Conservation (phyloP, 2,888 invertebrate genomes). For the Drosophila subquinaria region DNA sequence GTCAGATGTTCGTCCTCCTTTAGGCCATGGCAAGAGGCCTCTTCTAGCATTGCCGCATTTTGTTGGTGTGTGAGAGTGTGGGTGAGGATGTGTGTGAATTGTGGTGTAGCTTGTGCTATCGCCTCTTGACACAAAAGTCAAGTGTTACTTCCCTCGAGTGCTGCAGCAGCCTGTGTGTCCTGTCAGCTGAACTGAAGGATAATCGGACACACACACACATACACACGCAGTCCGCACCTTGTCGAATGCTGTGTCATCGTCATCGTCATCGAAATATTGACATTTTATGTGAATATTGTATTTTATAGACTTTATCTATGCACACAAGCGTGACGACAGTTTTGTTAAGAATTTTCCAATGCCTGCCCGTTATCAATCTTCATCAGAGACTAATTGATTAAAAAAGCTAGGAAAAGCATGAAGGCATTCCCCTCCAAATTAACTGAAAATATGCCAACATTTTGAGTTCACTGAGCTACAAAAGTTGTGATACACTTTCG, state of each 20-base stretch:
- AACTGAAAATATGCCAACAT: background rate
- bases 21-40: constrained; percentile 32
- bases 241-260: constrained; percentile 58
- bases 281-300: constrained; percentile 26
- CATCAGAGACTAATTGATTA: constrained; percentile 43
- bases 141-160: constrained; percentile 74
- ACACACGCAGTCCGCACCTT: constrained; percentile 5
- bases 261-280: constrained; percentile 54
- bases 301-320: constrained; percentile 24
- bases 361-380: constrained; percentile 65
- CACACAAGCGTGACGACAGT: constrained; percentile 27
- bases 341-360: constrained; percentile 40
- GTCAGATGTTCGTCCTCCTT: background rate
- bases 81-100: background rate
- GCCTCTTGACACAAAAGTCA: constrained; percentile 78
- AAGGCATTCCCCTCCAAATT: background rate
- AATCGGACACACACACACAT: constrained; percentile 40
- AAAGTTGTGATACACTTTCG: constrained; percentile 1
- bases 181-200: constrained; percentile 41
- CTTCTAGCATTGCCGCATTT: constrained; percentile 46
- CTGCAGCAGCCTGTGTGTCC: constrained; percentile 53
- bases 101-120: constrained; percentile 25
- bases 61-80: constrained; percentile 1
- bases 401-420: background rate
- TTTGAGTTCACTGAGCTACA: background rate